Evolutionary conservation across 2,888 invertebrate species (phyloP), one percentile per base, ranked within the genome.

Genomic region (Dichetophora obliterata): DNA sequence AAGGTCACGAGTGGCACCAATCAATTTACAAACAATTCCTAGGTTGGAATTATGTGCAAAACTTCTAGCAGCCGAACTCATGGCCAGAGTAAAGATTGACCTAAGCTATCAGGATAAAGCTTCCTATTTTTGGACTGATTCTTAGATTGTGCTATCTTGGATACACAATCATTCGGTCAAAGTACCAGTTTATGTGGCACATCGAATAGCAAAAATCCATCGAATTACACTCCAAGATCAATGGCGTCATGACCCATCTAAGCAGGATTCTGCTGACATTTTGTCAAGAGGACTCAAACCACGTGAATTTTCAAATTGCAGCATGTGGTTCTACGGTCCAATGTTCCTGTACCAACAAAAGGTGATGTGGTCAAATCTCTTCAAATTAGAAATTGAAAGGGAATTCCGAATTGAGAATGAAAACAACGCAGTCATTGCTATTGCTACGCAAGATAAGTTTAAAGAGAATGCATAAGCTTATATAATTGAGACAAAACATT

Each of bases 311-410:
- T 65, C 24, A 19, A n/a, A 75, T 43, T 70, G 71, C 37, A n/a
- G n/a, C n/a, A n/a, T n/a, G n/a, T n/a, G n/a, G n/a, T 77, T 75
- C 52, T 73, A 77, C 70, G 78, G 77, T 27, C 77, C 77, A 63
- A 31, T 63, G n/a, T 66, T 66, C 37, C 43, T 66, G 43, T n/a
- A 43, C 9, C 19, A 43, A 66, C 9, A 5, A 66, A 43, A 66
- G 43, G n/a, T 22, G 14, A n/a, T 16, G 37, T 66, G 65, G 65
- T 43, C 65, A 34, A 16, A 4, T 11, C 37, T 8, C 1, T 34
- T 66, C 22, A 43, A n/a, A 66, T 5, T 31, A 31, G 5, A 31
- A 31, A 31, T 31, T 31, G 3, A 31, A 31, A 5, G 5, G 3
- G 31, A 63, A n/a, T 1, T 8, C 63, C 8, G 2, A 8, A 34